Base-by-base conservation (phyloP, 2,888 invertebrate genomes). In the Cryptus armator region DNA sequence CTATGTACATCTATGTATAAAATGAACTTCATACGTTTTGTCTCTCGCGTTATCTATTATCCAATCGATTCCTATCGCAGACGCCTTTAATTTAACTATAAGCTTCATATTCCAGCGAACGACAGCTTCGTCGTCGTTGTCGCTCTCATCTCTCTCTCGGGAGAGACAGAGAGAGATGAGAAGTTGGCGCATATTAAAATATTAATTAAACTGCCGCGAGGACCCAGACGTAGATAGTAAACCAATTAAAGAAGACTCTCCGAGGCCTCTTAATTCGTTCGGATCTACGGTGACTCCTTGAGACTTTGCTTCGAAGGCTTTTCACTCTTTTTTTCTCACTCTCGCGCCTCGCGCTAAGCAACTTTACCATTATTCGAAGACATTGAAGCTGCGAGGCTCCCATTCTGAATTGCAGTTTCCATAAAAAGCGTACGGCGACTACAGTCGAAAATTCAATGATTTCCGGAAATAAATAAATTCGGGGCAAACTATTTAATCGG, bases 231-330 rank as follows among this genome's bases (percentile, higher is more conserved):
- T 24, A 74, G 83, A 83, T 79, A 83, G 83, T 83, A 74, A 75
- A 83, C 74, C 74, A 83, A 83, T 83, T 83, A 79, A 79, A 74
- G 79, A 79, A 44, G 78, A 78, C 68, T 83, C 79, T 68, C 51
- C 68, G 70, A 83, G 78, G 74, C 71, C 74, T 71, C 79, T 83
- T 76, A 76, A 80, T 83, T 80, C 79, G 62, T 78, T 24, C 67
- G 74, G 83, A 83, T 83, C 80, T 56, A 56, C 79, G 79, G 32
- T 44, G 46, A 80, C n/a, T 71, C 46, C 75, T 56, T 62, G 71
- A 59, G 80, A 37, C 46, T 76, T 70, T 64, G 70, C 75, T 53
- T 62, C 71, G 51, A 46, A 53, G 70, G 67, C n/a, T 37, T 48
- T 71, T 24, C 12, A 43, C 16, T 68, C 37, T 12, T 37, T 48